Evolutionary conservation across 1,140 invertebrate genomes (phyloP), one percentile per base, ranked within the genome.

Genomic region (Lethocerus indicus): DNA sequence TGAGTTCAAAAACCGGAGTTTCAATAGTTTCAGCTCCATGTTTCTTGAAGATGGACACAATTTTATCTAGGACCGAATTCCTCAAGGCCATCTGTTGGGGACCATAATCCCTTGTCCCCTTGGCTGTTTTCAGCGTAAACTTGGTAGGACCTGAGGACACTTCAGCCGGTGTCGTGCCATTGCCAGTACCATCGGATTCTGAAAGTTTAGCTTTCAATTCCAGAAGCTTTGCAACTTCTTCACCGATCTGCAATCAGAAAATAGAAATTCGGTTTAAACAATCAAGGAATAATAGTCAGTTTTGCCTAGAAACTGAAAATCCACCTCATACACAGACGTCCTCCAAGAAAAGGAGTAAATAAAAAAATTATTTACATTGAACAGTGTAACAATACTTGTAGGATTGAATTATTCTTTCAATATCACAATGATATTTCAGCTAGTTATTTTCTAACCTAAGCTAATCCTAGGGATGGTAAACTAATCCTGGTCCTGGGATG

Each of bases 1-100:
- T 97, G 9, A 98, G 66, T 70, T 99, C 96, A 75, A 98, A 98
- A 14, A 99, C 87, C 49, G 96, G 96, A 37, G 96, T 99, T 61
- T 99, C 96, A 63, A 99, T 95, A 16, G 90, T 88, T 62, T 93
- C 89, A 41, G 92, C 96, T n/a, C 95, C 96, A 64, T 99, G 94
- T 47, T 79, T 81, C 67, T 98, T 93, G 61, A 99, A 99, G 51
- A 92, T 83, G 28, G 75, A 61, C 12, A 86, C 74, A 57, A 99
- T 89, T 66, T 87, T 91, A 47, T 84, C 74, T 45, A 99, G 71
- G 1, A 95, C 92, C 55, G 79, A 74, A 58, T 93, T 77, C 12
- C 95, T 73, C 46, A 98, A 69, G 1, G 86, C 80, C 91, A 97
- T 98, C 67, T 97, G 90, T 58, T 85, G 74, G 0, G 95, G 91